Conservation (phyloP, 92 coral and sea anemone species). For the Blastomussa wellsi region DNA sequence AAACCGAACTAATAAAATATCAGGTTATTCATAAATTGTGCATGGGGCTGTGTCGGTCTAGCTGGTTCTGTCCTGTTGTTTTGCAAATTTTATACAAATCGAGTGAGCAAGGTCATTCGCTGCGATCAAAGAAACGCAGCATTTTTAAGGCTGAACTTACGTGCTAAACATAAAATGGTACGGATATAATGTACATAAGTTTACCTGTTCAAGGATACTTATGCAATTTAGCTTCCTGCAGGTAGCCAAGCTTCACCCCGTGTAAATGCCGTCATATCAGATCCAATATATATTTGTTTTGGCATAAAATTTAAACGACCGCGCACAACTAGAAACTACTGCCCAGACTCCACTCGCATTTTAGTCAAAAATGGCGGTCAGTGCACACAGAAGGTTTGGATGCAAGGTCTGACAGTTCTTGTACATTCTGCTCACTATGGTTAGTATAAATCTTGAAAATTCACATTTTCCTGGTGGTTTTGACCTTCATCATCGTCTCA, state of each 20-base stretch:
- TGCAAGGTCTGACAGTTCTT: neutral
- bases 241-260: neutral
- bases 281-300: too few species aligned
- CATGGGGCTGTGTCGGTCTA: neutral
- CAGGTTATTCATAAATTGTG: neutral
- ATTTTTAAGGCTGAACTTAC: neutral
- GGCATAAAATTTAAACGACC: neutral
- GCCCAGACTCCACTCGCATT: neutral
- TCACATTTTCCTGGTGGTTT: slow-evolving; percentile 17
- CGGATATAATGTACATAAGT: neutral
- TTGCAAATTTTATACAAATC: neutral
- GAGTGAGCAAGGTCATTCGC: neutral
- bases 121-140: neutral
- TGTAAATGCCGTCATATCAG: neutral
- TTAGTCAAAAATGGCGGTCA: slow-evolving; percentile 15
- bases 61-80: neutral
- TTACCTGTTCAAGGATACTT: neutral
- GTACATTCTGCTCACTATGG: slow-evolving; percentile 12
- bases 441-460: neutral
- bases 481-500: slow-evolving; percentile 41
- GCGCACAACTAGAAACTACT: slow-evolving; percentile 19
- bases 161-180: neutral
- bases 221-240: neutral
- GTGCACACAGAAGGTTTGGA: neutral
- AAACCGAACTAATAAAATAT: neutral